A percentile compares a stretch with the other conserved stretches of the same genome.
Evolutionary conservation across 2,888 invertebrate genomes (phyloP).

Genomic region (Scaptomyza tumidula): DNA sequence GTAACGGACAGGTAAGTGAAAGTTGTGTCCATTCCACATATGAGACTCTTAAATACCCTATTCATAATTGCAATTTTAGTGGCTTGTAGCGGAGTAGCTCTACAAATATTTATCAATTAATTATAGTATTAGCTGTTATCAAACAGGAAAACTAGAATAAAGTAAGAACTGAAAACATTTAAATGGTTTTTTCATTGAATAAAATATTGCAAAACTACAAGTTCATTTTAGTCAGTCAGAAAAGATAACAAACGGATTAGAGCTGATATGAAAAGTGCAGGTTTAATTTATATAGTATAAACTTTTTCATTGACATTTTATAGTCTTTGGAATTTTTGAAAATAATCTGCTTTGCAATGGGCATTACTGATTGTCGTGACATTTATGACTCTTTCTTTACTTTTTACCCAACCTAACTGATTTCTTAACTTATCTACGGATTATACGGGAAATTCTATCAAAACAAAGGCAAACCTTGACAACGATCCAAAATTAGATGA

Average conservation of each 20-base stretch:
- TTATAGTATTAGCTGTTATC: slow-evolving; percentile 25
- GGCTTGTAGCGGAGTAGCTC: background rate
- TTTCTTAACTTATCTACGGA: background rate
- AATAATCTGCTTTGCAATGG: background rate
- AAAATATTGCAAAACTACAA: background rate
- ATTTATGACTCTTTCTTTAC: too few species aligned
- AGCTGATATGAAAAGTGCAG: background rate
- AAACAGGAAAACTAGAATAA: slow-evolving; percentile 49
- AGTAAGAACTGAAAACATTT: slow-evolving; percentile 25
- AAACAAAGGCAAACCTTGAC: background rate
- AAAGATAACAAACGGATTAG: background rate
- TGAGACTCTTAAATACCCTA: slow-evolving; percentile 24
- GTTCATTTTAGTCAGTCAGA: too few species aligned
- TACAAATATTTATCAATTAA: slow-evolving; percentile 13
- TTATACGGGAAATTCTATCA: background rate
- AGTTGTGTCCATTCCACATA: background rate
- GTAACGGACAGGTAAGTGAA: slow-evolving; percentile 41
- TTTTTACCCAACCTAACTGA: too few species aligned
- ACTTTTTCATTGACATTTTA: background rate
- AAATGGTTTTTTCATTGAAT: slow-evolving; percentile 1
- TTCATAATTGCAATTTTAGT: background rate
- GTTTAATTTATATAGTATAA: background rate
- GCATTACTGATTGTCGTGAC: too few species aligned
- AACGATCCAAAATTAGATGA: background rate
- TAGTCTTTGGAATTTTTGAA: background rate